phyloP scores from a whole-genome alignment of 2,888 invertebrate genomes.

The Parnassius smintheus region DNA sequence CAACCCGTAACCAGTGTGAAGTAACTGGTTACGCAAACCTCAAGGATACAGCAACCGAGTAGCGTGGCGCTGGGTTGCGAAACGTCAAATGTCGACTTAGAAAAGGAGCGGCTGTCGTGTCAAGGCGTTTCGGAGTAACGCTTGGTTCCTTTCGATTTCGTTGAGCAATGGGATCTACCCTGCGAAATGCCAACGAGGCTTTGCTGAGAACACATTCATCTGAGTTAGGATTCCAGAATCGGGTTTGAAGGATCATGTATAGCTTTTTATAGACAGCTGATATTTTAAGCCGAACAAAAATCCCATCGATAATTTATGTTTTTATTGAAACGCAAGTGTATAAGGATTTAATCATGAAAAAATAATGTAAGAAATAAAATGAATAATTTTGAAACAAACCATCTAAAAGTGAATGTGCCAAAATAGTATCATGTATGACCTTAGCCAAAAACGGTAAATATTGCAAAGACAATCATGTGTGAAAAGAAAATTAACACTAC shows the following conservation, averaged over 20 bases:
- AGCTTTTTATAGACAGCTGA: neutral
- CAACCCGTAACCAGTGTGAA: constrained; percentile 34
- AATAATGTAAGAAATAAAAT: constrained; percentile 1
- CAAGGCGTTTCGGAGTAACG: constrained; percentile 51
- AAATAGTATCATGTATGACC: constrained; percentile 18
- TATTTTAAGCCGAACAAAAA: neutral
- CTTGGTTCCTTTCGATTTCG: constrained; percentile 56
- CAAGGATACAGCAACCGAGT: constrained; percentile 41
- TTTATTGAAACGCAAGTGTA: too few relatives aligned
- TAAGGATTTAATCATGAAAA: too few relatives aligned
- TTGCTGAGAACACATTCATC: neutral
- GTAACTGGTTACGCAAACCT: constrained; percentile 44
- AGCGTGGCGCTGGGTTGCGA: constrained; percentile 36
- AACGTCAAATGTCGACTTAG: constrained; percentile 65
- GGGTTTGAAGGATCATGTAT: constrained; percentile 11
- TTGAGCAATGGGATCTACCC: constrained; percentile 61
- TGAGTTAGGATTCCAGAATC: constrained; percentile 11
- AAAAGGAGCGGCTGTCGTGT: constrained; percentile 64
- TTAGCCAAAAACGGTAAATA: constrained; percentile 15
- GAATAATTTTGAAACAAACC: constrained; percentile 3
- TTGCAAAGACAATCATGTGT: constrained; percentile 22
- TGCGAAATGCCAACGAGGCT: constrained; percentile 46
- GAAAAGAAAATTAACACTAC: constrained; percentile 18
- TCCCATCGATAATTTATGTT: neutral
- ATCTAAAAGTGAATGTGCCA: constrained; percentile 24